phyloP scores from a whole-genome alignment of 2,888 invertebrate species.

The Drosophila anceps region DNA sequence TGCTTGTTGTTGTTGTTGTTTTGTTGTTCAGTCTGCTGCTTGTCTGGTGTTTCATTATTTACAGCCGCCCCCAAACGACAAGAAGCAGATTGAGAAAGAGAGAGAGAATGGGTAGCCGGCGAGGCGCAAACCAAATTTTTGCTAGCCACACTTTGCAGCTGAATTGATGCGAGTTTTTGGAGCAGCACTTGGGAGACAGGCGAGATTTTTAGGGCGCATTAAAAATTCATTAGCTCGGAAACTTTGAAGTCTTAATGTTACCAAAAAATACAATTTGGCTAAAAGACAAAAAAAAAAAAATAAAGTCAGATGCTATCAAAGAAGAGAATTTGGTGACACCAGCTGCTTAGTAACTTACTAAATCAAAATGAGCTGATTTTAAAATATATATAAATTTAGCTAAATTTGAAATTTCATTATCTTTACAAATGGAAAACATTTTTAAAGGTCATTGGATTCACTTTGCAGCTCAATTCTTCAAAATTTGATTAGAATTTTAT shows the following conservation, averaged over 20 bases:
- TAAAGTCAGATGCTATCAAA: not conserved
- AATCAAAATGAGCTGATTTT: not conserved
- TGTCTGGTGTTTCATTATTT: conserved; percentile 78
- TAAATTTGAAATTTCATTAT: not conserved
- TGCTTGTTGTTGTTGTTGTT: conserved; percentile 48
- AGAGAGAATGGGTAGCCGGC: not conserved
- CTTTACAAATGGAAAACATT: not conserved
- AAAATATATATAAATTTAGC: not conserved
- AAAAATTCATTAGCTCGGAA: conserved; percentile 60
- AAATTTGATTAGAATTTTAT: not conserved
- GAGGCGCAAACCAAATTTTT: conserved; percentile 5
- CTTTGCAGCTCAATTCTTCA: not conserved
- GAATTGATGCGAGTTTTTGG: conserved; percentile 58
- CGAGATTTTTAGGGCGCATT: conserved; percentile 51
- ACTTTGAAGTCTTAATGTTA: conserved; percentile 32
- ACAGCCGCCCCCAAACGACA: conserved; percentile 65
- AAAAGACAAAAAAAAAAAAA: conserved; percentile 4
- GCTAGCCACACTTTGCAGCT: conserved; percentile 37
- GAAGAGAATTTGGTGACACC: not conserved
- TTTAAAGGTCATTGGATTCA: not conserved
- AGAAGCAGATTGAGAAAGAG: not conserved
- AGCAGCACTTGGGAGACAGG: conserved; percentile 37
- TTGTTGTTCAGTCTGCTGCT: conserved; percentile 66
- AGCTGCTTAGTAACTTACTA: not conserved
- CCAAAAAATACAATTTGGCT: conserved; percentile 32